Conservation (phyloP, 2,113 vertebrate species). For the Pseudopipra pipra region DNA sequence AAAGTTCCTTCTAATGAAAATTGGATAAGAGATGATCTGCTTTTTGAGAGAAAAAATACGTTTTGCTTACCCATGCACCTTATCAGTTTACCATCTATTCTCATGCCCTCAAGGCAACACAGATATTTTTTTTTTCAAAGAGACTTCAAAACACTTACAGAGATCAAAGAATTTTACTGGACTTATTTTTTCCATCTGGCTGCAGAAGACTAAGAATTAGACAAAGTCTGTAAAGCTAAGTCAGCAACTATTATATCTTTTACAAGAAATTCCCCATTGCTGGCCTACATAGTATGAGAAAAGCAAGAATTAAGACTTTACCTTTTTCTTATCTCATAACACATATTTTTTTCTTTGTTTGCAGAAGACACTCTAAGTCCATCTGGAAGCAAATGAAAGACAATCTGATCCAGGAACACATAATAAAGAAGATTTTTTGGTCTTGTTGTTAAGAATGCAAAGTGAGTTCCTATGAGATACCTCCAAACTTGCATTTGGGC, state of each 20-base stretch:
- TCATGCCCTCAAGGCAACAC: not conserved
- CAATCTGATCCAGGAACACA: not conserved
- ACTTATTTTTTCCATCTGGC: not conserved
- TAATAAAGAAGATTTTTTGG: not conserved
- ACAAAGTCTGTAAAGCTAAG: not conserved
- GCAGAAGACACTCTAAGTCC: not conserved
- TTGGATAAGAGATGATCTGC: rapidly evolving
- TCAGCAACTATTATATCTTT: not conserved
- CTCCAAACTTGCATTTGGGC: not conserved
- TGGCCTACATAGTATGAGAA: not conserved
- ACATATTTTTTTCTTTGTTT: not conserved
- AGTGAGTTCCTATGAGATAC: not conserved
- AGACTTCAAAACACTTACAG: not conserved
- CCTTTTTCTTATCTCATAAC: not conserved
- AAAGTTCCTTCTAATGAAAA: not conserved
- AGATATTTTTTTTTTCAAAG: not conserved
- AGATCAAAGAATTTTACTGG: not conserved
- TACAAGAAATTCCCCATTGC: not conserved
- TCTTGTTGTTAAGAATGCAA: not conserved
- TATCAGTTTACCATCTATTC: not conserved
- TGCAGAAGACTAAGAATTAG: not conserved
- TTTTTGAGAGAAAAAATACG: not conserved
- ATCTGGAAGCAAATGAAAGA: not conserved
- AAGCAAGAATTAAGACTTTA: not conserved
- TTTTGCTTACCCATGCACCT: not conserved